A percentile compares a stretch with the other conserved stretches of the same genome.
Conservation (phyloP, 2,797 vertebrate genomes). For the Poecile montanus region DNA sequence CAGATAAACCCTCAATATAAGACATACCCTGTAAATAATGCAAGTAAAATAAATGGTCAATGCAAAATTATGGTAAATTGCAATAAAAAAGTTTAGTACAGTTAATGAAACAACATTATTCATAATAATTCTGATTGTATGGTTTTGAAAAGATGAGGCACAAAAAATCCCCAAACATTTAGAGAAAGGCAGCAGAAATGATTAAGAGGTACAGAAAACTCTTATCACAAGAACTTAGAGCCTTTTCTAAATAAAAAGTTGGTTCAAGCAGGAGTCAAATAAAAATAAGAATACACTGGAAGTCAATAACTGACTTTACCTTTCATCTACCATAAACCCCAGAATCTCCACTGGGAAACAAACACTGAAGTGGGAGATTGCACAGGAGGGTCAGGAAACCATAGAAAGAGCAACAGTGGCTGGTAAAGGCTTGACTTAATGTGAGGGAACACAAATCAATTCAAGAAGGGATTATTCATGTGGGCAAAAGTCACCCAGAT, state of each 20-base stretch:
- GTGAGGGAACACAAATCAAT: neutral
- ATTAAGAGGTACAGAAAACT: neutral
- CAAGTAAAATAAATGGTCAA: neutral
- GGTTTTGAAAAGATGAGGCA: neutral
- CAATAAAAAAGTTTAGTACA: neutral
- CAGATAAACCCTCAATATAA: neutral
- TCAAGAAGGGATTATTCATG: neutral
- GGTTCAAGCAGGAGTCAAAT: neutral
- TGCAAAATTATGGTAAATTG: neutral
- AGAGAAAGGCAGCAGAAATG: neutral
- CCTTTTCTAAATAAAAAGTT: neutral
- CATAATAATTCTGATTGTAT: neutral
- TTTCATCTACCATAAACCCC: neutral
- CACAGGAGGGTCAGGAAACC: neutral
- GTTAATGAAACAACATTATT: neutral
- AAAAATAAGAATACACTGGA: neutral
- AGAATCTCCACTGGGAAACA: neutral
- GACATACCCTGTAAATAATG: neutral
- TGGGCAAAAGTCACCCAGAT: neutral
- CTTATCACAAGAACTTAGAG: neutral
- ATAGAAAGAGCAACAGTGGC: neutral
- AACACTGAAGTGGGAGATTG: neutral
- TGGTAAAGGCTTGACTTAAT: neutral
- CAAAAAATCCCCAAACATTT: neutral
- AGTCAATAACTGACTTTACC: neutral